Base-by-base conservation (phyloP, 1,140 invertebrate genomes). In the Drosophila parvula region DNA sequence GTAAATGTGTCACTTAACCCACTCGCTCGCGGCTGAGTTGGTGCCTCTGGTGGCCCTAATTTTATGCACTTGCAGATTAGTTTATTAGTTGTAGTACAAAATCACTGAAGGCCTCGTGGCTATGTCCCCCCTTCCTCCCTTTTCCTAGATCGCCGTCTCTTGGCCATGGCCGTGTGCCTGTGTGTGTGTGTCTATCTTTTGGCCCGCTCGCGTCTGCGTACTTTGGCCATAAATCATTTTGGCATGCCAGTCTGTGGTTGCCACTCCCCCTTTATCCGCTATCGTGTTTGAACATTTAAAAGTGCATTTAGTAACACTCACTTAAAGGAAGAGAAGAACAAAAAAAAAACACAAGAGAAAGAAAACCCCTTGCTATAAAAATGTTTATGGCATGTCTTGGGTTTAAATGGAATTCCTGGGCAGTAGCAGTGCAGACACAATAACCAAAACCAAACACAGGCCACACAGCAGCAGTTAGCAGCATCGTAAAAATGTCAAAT, bases 221-320 rank as follows among this genome's bases (percentile, higher is more conserved):
- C 80, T 88, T 82, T 76, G 78, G 88, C 68, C 83, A 90, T 90
- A 90, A 90, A 90, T 90, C 88, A 90, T 90, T 90, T 90, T 83
- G 88, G 69, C 88, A 74, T 83, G 85, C 84, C 73, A 83, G 79
- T 74, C 83, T 77, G 71, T 70, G 83, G 79, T 75, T 45, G 69
- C 70, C 74, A 77, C 61, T 51, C 47, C 48, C 58, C 43, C 56
- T 44, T 67, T 63, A 55, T 45, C 60, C 62, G 60, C 40, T 64
- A 83, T 83, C 83, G 81, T 88, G 83, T 88, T 88, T 90, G 78
- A 90, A 91, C 88, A 91, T 91, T 90, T 90, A 91, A 90, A 91
- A 90, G 88, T 91, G 89, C 88, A 90, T 90, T 90, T 90, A 90
- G 89, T 91, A 90, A 90, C 89, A 90, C 89, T 89, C 81, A 90